Evolutionary conservation across 2,113 vertebrate genomes (phyloP).

Genomic region (Nothoprocta perdicaria): DNA sequence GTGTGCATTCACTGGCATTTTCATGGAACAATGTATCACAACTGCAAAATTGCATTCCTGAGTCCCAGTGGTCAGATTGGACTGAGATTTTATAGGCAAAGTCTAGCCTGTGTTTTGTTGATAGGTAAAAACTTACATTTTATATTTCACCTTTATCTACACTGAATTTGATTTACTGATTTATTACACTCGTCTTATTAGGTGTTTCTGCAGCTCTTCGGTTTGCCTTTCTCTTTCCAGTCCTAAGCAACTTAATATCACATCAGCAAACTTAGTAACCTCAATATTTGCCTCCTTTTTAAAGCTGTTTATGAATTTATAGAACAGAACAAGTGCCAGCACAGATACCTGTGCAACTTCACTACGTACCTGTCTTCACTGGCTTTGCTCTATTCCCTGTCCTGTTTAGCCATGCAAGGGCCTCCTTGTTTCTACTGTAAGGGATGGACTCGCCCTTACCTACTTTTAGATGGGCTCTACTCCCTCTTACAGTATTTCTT

Average conservation of each 20-base stretch:
- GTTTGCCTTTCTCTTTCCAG: background rate
- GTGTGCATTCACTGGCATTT: background rate
- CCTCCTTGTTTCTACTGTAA: background rate
- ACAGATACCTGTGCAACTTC: background rate
- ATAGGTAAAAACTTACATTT: background rate
- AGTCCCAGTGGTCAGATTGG: background rate
- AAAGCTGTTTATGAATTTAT: background rate
- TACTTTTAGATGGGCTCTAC: background rate
- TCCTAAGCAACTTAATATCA: background rate
- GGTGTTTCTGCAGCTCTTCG: background rate
- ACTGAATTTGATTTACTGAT: rapidly evolving
- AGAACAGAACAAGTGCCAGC: background rate
- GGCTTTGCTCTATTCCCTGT: background rate
- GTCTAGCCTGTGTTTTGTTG: background rate
- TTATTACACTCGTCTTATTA: constrained; percentile 1
- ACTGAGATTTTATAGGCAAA: background rate
- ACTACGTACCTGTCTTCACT: background rate
- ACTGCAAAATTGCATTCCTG: background rate
- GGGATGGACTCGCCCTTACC: background rate
- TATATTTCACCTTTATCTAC: background rate
- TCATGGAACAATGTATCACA: background rate
- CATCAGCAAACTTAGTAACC: background rate
- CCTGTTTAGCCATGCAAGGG: background rate
- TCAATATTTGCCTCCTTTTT: background rate
- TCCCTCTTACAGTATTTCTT: rapidly evolving